These are phyloP conservation scores for Telenomus remus DNA, from an alignment of 1,140 invertebrate genomes.

Conservation along the genomic window DNA sequence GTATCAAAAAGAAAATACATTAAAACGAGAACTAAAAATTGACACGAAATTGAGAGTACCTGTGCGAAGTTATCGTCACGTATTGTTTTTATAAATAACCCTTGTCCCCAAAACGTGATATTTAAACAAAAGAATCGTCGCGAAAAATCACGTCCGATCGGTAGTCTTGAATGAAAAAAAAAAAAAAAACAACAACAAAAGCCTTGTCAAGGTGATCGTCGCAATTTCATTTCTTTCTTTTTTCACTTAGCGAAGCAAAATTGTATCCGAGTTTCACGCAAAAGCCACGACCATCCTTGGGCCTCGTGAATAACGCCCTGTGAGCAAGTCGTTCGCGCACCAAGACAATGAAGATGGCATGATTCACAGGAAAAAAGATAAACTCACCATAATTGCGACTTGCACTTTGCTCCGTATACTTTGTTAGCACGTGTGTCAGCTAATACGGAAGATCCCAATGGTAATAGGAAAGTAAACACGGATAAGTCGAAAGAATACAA, in stretches of 20 bases:
- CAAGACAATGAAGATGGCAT: constrained; percentile 65
- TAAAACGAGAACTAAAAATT: too few relatives aligned
- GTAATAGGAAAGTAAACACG: constrained; percentile 39
- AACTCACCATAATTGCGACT: constrained; percentile 71
- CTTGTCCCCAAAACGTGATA: constrained; percentile 8
- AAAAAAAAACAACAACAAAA: neutral
- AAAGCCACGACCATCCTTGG: neutral
- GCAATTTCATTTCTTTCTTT: too few relatives aligned
- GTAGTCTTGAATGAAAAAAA: neutral
- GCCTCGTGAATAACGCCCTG: neutral
- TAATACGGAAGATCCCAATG: constrained; percentile 48
- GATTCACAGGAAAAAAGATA: constrained; percentile 71
- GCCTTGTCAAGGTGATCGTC: too few relatives aligned
- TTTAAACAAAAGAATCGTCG: constrained; percentile 1
- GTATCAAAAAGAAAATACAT: neutral
- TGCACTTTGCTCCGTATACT: constrained; percentile 68
- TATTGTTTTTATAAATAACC: constrained; percentile 20
- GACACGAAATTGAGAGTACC: neutral
- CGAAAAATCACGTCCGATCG: constrained; percentile 1
- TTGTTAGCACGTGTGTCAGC: constrained; percentile 59
- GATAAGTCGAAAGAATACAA: constrained; percentile 35
- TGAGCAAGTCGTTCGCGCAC: constrained; percentile 10
- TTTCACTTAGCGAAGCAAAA: neutral
- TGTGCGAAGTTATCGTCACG: constrained; percentile 28
- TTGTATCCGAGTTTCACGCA: neutral